Percentiles rank a stretch among this genome's conserved stretches.
These are phyloP conservation scores for Megamerina dolium DNA, from an alignment of 2,888 invertebrate species.

Conservation along the genomic window DNA sequence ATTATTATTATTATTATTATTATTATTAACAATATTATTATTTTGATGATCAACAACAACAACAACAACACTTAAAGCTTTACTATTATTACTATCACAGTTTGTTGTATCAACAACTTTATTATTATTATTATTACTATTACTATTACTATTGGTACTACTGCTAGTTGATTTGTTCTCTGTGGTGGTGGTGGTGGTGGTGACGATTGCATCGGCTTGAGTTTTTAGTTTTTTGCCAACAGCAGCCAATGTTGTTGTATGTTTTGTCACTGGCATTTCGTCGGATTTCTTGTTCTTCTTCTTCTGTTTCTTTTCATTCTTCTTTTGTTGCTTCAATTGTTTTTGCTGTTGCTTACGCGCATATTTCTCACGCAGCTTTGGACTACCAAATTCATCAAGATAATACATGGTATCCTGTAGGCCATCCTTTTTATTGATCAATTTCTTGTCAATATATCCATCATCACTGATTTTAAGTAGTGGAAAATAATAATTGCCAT, in stretches of 20 bases:
- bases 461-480: slow-evolving; percentile 41
- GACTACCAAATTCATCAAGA: slow-evolving; percentile 48
- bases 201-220: background rate
- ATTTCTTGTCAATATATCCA: slow-evolving; percentile 40
- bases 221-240: slow-evolving; percentile 7
- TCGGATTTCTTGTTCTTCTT: slow-evolving; percentile 34
- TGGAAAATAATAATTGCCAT: slow-evolving; percentile 40
- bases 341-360: slow-evolving; percentile 41
- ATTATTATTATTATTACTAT: slow-evolving; percentile 3
- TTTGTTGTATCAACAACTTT: slow-evolving; percentile 8
- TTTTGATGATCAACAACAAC: too few relatives aligned
- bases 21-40: slow-evolving; percentile 11
- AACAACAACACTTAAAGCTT: slow-evolving; percentile 1
- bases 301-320: slow-evolving; percentile 32
- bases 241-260: slow-evolving; percentile 6
- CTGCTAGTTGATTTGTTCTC: background rate
- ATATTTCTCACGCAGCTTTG: slow-evolving; percentile 45
- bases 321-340: slow-evolving; percentile 35
- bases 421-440: slow-evolving; percentile 48
- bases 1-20: slow-evolving; percentile 10
- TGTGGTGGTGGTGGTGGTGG: slow-evolving; percentile 15
- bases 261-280: slow-evolving; percentile 24
- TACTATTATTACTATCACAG: slow-evolving; percentile 22
- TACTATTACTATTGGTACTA: background rate
- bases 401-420: slow-evolving; percentile 48